These are phyloP conservation scores for Alexandromys fortis DNA, from an alignment of 2,113 vertebrate genomes.

Conservation along the genomic window DNA sequence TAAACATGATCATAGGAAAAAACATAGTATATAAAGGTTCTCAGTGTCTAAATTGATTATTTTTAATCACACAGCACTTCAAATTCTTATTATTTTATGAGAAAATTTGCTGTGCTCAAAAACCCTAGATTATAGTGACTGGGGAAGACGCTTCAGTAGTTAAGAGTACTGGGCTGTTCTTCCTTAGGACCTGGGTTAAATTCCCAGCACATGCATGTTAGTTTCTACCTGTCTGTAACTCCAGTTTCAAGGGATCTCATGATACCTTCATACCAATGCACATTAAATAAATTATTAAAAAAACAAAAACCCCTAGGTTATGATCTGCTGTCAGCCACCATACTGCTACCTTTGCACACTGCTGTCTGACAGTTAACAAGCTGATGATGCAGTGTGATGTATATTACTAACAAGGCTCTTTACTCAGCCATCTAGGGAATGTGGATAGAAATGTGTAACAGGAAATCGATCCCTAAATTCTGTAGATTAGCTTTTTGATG, in stretches of 20 bases:
- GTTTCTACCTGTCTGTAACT: too few relatives aligned
- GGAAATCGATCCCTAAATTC: conserved; percentile 29
- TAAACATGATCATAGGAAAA: conserved; percentile 16
- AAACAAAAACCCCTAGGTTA: not conserved
- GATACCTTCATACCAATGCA: too few relatives aligned
- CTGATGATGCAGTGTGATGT: conserved; percentile 76
- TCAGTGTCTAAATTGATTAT: not conserved
- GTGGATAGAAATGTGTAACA: not conserved
- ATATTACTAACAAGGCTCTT: conserved; percentile 59
- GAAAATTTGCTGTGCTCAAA: conserved; percentile 55
- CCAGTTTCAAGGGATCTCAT: too few relatives aligned
- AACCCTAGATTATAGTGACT: not conserved
- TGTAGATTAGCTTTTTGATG: not conserved
- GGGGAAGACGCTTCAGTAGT: too few relatives aligned
- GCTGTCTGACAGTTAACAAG: conserved; percentile 74
- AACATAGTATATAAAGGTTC: not conserved
- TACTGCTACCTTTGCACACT: conserved; percentile 81
- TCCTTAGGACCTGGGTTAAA: too few relatives aligned
- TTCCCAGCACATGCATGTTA: too few relatives aligned
- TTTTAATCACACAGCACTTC: conserved; percentile 20
- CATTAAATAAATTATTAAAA: too few relatives aligned
- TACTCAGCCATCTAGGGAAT: not conserved
- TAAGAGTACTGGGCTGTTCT: too few relatives aligned
- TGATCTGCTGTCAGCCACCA: conserved; percentile 40
- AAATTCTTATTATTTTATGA: conserved; percentile 23